These are phyloP conservation scores for Brachirus orientalis DNA, from an alignment of 2,113 vertebrate genomes.

Conservation along the genomic window DNA sequence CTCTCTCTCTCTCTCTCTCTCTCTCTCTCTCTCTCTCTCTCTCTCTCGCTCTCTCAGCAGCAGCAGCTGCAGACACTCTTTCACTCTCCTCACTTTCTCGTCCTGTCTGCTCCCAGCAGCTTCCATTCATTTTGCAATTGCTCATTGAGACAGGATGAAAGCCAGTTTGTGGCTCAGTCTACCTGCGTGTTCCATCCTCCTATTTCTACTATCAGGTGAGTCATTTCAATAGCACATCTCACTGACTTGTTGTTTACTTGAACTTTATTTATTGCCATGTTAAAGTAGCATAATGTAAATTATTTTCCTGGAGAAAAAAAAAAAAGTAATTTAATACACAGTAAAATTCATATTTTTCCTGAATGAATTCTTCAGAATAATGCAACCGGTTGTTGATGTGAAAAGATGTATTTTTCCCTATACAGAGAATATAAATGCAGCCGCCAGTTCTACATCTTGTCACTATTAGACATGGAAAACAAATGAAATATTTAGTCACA, in stretches of 20 bases:
- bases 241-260: constrained; percentile 69
- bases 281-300: neutral
- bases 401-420: no score
- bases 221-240: constrained; percentile 11
- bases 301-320: no score
- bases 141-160: constrained; percentile 65
- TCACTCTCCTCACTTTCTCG: constrained; percentile 58
- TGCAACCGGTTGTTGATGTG: no score
- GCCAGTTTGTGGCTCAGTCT: constrained; percentile 27
- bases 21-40: constrained; percentile 6
- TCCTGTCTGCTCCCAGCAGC: constrained; percentile 26
- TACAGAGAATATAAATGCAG: no score
- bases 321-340: no score
- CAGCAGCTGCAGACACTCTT: constrained; percentile 27
- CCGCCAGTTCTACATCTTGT: no score
- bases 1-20: constrained; percentile 14
- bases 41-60: constrained; percentile 19
- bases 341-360: no score
- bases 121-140: constrained; percentile 30
- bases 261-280: constrained; percentile 2
- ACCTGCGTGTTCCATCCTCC: constrained; percentile 44
- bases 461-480: no score
- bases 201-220: constrained; percentile 74
- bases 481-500: no score
- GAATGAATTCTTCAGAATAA: no score